Percentiles rank a stretch among this genome's conserved stretches.
Evolutionary conservation across 1,140 invertebrate species (phyloP).

Genomic region (Papilio dardanus): DNA sequence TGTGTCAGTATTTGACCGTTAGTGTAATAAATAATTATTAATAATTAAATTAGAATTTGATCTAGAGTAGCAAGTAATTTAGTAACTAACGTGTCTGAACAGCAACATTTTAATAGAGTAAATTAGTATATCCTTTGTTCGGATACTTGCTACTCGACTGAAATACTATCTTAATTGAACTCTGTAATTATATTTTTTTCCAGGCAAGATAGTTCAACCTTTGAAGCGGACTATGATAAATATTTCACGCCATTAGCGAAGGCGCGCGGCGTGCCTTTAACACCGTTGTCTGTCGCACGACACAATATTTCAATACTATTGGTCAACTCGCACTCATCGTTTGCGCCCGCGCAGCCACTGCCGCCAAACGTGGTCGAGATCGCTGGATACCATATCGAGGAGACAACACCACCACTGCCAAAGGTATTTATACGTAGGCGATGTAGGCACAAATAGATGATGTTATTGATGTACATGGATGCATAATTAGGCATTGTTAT

Average conservation of each 20-base stretch:
- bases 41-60: too few species aligned
- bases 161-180: too few species aligned
- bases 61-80: too few species aligned
- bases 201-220: slow-evolving; percentile 39
- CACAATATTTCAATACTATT: slow-evolving; percentile 78
- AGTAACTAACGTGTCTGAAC: too few species aligned
- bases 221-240: slow-evolving; percentile 39
- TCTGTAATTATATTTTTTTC: slow-evolving; percentile 10
- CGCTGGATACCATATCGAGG: slow-evolving; percentile 81
- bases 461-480: too few species aligned
- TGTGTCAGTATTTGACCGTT: too few species aligned
- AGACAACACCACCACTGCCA: slow-evolving; percentile 58
- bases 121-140: too few species aligned
- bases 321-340: slow-evolving; percentile 81
- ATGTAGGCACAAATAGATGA: too few species aligned
- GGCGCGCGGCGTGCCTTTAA: slow-evolving; percentile 52
- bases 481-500: too few species aligned
- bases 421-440: slow-evolving; percentile 48
- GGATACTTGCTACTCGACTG: too few species aligned
- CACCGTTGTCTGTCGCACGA: slow-evolving; percentile 45
- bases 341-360: slow-evolving; percentile 75
- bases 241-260: slow-evolving; percentile 56
- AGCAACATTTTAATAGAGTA: too few species aligned
- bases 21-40: too few species aligned
- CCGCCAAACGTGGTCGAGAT: slow-evolving; percentile 83